Base-by-base conservation (phyloP, 2,113 vertebrate genomes). In the Sardina pilchardus region DNA sequence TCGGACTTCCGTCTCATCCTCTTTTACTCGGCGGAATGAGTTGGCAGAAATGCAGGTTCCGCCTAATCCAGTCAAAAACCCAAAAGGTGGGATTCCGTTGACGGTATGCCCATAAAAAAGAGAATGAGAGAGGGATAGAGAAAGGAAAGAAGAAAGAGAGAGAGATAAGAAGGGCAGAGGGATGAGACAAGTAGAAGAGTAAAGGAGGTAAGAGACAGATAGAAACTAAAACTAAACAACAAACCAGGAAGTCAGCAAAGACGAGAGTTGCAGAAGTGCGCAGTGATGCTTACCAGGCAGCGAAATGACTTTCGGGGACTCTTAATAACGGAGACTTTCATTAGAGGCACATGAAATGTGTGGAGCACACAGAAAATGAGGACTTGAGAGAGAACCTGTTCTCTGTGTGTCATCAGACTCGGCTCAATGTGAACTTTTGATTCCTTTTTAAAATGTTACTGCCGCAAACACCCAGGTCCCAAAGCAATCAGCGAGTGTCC, bases 61-160 rank as follows among this genome's bases (percentile, higher is more conserved):
- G 59, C 42, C 34, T 83, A 86, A 75, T 56, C 82, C 45, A 50
- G 82, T 86, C 81, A 83, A 71, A 80, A 2, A 42, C 26, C 26
- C 17, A 83, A 83, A 86, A 26, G 59, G 34, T n/a, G 8, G 3
- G 45, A 78, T 14, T 24, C 50, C 80, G 43, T 21, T 26, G n/a
- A 67, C 59, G 26, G 24, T 4, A 26, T 67, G 9, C 7, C 9
- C 59, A 26, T 42, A 42, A 42, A 26, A 67, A 26, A 67, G 6
- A 67, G 59, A 67, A 67, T 26, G n/a, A 26, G 6, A 30, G 59
- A 67, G 48, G 9, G 44, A 19, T 14, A 82, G 82, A 71, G 81
- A 81, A 53, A 81, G 50, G 36, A 59, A 81, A 81, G 3, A 47
- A 78, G 30, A 30, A 44, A 75, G 36, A 24, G 36, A 24, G 36